Conservation (phyloP, 2,113 vertebrate species). For the Aphyosemion australe region DNA sequence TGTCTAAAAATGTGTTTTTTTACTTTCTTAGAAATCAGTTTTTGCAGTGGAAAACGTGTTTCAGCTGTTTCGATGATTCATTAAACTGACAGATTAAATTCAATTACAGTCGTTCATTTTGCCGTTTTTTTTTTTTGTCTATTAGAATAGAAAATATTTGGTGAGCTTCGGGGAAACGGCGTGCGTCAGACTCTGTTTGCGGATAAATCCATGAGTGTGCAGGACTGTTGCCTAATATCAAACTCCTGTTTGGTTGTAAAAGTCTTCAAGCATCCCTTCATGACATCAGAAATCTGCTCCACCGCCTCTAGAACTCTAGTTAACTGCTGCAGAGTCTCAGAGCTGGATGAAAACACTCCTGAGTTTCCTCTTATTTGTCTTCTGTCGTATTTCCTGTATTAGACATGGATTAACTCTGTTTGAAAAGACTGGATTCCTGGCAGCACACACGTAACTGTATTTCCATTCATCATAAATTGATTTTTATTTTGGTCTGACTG, state of each 20-base stretch:
- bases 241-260: not conserved
- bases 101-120: slow-evolving; percentile 40
- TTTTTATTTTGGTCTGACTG: slow-evolving; percentile 38
- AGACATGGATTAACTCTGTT: slow-evolving; percentile 25
- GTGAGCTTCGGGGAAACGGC: slow-evolving; percentile 2
- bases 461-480: slow-evolving; percentile 38
- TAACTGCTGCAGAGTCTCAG: slow-evolving; percentile 1
- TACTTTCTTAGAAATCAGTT: too few species aligned
- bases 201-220: not conserved
- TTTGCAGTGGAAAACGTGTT: too few species aligned
- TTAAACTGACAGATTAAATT: slow-evolving; percentile 26
- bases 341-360: not conserved
- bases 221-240: not conserved
- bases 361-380: slow-evolving; percentile 34
- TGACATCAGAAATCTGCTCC: not conserved
- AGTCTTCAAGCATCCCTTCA: not conserved
- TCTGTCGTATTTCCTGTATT: slow-evolving; percentile 31
- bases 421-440: slow-evolving; percentile 2
- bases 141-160: slow-evolving; percentile 7
- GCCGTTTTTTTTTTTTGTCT: slow-evolving; percentile 14
- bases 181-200: slow-evolving; percentile 11
- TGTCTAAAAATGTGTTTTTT: too few species aligned
- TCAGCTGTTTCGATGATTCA: too few species aligned
- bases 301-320: not conserved
- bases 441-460: slow-evolving; percentile 12